Evolutionary conservation across 1,140 invertebrate genomes (phyloP), one percentile per base, ranked within the genome.

Genomic region (Drosophila lacertosa): DNA sequence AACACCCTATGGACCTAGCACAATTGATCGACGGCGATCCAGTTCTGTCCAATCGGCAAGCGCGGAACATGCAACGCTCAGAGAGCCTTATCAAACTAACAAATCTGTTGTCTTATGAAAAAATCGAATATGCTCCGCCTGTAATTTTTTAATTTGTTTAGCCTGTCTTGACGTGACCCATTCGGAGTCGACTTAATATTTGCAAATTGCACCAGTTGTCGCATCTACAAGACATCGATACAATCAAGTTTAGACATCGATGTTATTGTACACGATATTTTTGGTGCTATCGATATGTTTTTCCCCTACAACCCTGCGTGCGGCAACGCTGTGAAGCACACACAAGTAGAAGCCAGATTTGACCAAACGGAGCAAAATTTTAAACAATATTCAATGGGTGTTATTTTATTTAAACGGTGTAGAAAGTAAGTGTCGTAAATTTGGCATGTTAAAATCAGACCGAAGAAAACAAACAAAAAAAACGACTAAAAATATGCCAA

Each of bases 311-410:
- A 65, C 67, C 51, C 67, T 70, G 67, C 35, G 44, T 69, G 62
- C 67, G 67, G 67, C 67, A 70, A 70, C 51, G 67, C 67, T 70
- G 60, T 35, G 29, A 13, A 33, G 32, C 48, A 51, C 50, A 64
- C 51, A 65, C 22, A 53, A 65, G 13, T 51, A 70, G 60, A 70
- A 70, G 67, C 67, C 67, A 57, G 67, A 70, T 70, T 70, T 70
- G 60, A 64, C 65, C 60, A 55, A 55, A 70, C 51, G 35, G 45
- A 60, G 58, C 39, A 70, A 57, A 51, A 44, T 57, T 65, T 70
- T 15, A 65, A 57, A 57, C 32, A 37, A 57, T n/a, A 37, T 5
- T 65, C 37, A 57, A 42, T n/a, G 16, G 44, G 10, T 48, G 44
- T 48, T 53, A 24, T 54, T 54, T 55, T 33, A 33, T 39, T 45